phyloP scores from a whole-genome alignment of 1,140 invertebrate genomes.

The Drosophila eugracilis region DNA sequence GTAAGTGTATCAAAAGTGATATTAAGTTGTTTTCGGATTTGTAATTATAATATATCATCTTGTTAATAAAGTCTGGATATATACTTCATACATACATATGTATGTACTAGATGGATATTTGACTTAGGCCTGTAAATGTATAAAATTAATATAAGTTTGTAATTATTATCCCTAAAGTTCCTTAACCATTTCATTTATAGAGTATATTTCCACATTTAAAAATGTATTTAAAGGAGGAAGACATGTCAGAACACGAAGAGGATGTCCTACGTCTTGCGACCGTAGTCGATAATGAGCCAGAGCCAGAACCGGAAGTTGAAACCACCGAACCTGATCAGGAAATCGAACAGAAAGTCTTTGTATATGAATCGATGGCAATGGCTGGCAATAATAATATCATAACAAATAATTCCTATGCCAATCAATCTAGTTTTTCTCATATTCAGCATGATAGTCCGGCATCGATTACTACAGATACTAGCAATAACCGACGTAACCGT shows the following conservation, averaged over 20 bases:
- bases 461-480: not conserved
- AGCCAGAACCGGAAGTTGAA: constrained; percentile 29
- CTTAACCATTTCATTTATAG: too few species aligned
- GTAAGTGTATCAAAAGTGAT: not conserved
- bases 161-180: too few species aligned
- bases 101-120: too few species aligned
- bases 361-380: too few species aligned
- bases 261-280: constrained; percentile 33
- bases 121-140: too few species aligned
- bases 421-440: not conserved
- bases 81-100: too few species aligned
- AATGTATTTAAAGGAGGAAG: constrained; percentile 3
- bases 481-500: not conserved
- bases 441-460: not conserved
- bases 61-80: too few species aligned
- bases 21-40: too few species aligned
- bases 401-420: not conserved
- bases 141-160: too few species aligned
- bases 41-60: too few species aligned
- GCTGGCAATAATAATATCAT: not conserved
- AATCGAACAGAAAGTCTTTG: too few species aligned
- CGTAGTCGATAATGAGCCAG: constrained; percentile 22
- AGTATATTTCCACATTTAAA: too few species aligned
- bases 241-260: constrained; percentile 45
- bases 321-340: not conserved